Conservation (phyloP, 2,797 vertebrate genomes). For the Pygocentrus nattereri region DNA sequence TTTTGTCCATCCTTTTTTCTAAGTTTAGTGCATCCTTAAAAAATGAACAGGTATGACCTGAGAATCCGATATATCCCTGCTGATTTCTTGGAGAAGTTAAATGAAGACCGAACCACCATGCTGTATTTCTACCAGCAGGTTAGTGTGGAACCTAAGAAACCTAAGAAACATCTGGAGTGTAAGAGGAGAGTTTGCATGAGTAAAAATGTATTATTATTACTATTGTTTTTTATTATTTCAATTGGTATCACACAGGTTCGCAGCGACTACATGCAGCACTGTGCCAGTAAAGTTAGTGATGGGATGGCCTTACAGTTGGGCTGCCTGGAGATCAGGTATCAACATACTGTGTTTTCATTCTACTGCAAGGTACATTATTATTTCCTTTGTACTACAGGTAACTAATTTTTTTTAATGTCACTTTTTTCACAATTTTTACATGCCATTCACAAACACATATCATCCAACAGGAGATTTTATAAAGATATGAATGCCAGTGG, state of each 20-base stretch:
- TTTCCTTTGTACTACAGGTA: not conserved
- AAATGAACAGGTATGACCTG: constrained; percentile 87
- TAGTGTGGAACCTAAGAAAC: constrained; percentile 19
- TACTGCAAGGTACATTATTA: not conserved
- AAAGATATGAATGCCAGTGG: constrained; percentile 94
- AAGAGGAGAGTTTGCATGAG: not conserved
- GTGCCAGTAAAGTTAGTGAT: constrained; percentile 85
- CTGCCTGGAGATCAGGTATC: constrained; percentile 93
- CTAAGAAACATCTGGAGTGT: not conserved
- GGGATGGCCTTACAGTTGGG: constrained; percentile 94
- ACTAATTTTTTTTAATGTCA: not conserved
- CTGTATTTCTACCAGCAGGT: constrained; percentile 98
- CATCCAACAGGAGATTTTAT: constrained; percentile 86
- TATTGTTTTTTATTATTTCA: not conserved
- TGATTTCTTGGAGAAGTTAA: constrained; percentile 86
- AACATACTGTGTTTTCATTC: not conserved
- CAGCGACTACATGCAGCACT: constrained; percentile 79
- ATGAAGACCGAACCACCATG: constrained; percentile 91
- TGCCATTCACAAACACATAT: not conserved
- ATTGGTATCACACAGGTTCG: constrained; percentile 67
- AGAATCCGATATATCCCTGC: constrained; percentile 90
- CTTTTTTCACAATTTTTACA: not conserved
- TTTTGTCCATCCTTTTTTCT: not conserved
- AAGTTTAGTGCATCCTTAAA: constrained; percentile 39
- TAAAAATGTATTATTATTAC: not conserved